Conservation (phyloP, 2,113 vertebrate species). For the Halcyon malimbica region DNA sequence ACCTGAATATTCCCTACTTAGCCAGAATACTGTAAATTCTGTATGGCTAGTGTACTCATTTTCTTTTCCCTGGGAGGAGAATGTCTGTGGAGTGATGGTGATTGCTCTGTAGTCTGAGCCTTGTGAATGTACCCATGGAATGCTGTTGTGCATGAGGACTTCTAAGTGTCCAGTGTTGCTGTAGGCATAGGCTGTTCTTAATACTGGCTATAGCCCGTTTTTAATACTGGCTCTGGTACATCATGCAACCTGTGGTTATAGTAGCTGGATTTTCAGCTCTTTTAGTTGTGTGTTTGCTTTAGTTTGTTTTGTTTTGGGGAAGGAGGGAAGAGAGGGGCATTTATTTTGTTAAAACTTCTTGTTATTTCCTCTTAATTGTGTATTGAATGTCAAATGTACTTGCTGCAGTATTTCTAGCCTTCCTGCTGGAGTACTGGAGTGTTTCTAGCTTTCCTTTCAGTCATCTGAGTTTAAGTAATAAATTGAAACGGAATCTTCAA, state of each 20-base stretch:
- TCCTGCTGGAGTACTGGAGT: neutral
- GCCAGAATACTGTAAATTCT: neutral
- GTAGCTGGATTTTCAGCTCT: neutral
- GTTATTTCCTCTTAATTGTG: neutral
- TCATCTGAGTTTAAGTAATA: neutral
- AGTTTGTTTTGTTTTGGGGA: neutral
- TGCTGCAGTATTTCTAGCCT: neutral
- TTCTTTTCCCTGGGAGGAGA: neutral
- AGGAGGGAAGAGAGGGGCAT: neutral
- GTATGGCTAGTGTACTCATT: neutral
- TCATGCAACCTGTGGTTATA: neutral
- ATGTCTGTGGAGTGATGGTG: neutral
- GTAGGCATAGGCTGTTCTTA: neutral
- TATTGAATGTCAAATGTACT: neutral
- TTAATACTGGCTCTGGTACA: neutral
- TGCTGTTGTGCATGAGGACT: neutral
- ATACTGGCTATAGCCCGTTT: neutral
- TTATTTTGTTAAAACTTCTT: neutral
- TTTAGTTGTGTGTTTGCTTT: neutral
- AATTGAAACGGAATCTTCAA: neutral
- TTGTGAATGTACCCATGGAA: neutral
- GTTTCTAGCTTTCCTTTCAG: neutral
- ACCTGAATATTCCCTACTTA: neutral
- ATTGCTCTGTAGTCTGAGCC: neutral
- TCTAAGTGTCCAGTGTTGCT: neutral